A percentile compares a stretch with the other conserved stretches of the same genome.
Evolutionary conservation across 2,888 invertebrate species (phyloP).

Genomic region (Amphiduros pacificus): DNA sequence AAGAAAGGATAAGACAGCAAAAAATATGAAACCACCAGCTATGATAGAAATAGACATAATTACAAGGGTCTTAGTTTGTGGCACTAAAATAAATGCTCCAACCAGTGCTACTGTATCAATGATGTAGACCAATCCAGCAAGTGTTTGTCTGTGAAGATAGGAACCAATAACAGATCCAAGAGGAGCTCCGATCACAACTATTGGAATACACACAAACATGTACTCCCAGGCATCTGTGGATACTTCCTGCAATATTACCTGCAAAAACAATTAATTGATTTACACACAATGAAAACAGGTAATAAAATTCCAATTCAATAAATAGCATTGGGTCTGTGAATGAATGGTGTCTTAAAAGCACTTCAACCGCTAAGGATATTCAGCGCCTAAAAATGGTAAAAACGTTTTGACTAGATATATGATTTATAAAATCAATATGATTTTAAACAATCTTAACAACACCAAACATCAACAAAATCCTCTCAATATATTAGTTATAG

Average conservation of each 20-base stretch:
- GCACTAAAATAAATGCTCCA: conserved; percentile 24
- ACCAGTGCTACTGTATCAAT: conserved; percentile 30
- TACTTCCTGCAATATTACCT: not conserved
- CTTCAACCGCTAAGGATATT: too few species aligned
- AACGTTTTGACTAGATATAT: too few species aligned
- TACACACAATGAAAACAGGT: too few species aligned
- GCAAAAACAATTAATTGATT: too few species aligned
- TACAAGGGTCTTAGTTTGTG: conserved; percentile 19
- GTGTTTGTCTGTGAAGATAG: conserved; percentile 38
- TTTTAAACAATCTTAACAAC: too few species aligned
- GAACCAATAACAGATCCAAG: conserved; percentile 37
- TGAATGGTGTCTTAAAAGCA: too few species aligned
- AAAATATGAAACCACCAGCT: conserved; percentile 19
- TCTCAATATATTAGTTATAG: too few species aligned
- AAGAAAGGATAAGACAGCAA: not conserved
- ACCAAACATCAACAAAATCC: too few species aligned
- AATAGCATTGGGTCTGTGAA: too few species aligned
- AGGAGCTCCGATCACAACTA: conserved; percentile 35
- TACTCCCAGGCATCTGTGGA: conserved; percentile 35
- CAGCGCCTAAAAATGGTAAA: too few species aligned
- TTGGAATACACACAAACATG: conserved; percentile 33
- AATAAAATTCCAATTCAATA: too few species aligned
- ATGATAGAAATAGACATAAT: conserved; percentile 15
- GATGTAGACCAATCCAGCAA: conserved; percentile 37
- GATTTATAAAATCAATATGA: too few species aligned